A percentile compares a stretch with the other conserved stretches of the same genome.
phyloP scores from a whole-genome alignment of 2,888 invertebrate species.

The Cacoxenus indagator region DNA sequence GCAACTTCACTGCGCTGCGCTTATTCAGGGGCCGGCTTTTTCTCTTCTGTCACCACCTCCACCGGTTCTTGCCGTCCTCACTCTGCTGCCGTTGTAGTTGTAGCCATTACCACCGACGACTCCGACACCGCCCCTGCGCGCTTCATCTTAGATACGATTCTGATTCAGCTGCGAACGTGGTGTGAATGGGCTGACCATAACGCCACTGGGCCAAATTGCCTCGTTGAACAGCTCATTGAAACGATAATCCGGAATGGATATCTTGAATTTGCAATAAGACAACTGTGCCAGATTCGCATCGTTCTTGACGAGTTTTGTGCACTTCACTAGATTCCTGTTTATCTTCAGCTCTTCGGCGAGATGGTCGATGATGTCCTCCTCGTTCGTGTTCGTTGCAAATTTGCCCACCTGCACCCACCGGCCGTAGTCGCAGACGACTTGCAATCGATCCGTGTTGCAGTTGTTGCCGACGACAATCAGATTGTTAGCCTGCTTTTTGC shows the following conservation, averaged over 20 bases:
- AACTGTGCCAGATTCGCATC: conserved; percentile 66
- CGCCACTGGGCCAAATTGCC: conserved; percentile 67
- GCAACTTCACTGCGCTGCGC: conserved; percentile 32
- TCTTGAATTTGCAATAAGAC: conserved; percentile 66
- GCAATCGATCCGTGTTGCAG: conserved; percentile 67
- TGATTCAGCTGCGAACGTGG: conserved; percentile 67
- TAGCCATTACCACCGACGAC: conserved; percentile 3
- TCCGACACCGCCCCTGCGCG: conserved; percentile 16
- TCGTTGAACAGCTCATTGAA: conserved; percentile 68
- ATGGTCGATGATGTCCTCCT: conserved; percentile 66
- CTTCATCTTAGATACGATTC: conserved; percentile 59
- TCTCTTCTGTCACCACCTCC: conserved; percentile 22
- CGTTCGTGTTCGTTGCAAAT: conserved; percentile 65
- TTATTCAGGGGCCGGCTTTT: conserved; percentile 24
- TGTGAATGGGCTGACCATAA: conserved; percentile 67
- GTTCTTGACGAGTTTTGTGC: conserved; percentile 66
- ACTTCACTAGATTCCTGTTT: conserved; percentile 65
- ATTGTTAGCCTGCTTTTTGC: conserved; percentile 63
- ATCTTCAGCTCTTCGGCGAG: conserved; percentile 65
- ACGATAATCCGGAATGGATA: conserved; percentile 67
- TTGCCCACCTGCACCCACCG: conserved; percentile 68
- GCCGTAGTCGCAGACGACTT: conserved; percentile 66
- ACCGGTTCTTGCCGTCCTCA: not conserved
- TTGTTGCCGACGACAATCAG: conserved; percentile 66
- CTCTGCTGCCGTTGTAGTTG: not conserved